These are phyloP conservation scores for Trematomus loennbergii DNA, from an alignment of 2,113 vertebrate genomes.

Conservation along the genomic window DNA sequence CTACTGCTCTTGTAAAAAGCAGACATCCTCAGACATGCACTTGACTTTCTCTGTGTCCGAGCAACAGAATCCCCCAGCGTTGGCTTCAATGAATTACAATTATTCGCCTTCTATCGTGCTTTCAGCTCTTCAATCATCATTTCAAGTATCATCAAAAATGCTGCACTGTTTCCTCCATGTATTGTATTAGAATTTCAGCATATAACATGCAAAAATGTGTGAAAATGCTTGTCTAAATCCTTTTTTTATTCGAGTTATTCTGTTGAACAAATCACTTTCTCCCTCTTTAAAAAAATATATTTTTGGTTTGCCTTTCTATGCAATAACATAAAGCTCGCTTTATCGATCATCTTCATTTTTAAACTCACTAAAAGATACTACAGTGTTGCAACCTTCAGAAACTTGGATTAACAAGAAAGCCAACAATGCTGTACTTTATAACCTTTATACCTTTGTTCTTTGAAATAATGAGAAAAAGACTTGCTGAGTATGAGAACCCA, in stretches of 20 bases:
- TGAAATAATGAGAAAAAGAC: background rate
- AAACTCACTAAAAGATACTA: background rate
- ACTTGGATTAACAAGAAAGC: background rate
- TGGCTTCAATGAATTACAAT: constrained; percentile 30
- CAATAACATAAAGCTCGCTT: background rate
- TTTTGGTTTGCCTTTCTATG: background rate
- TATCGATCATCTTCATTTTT: background rate
- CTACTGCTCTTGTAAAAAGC: background rate
- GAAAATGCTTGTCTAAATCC: background rate
- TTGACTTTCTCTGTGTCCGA: constrained; percentile 17
- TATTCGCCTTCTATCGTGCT: constrained; percentile 11
- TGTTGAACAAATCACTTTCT: background rate
- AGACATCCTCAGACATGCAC: constrained; percentile 20
- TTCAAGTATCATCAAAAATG: constrained; percentile 34
- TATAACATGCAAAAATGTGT: background rate
- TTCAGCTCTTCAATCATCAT: constrained; percentile 7
- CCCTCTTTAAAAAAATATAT: background rate
- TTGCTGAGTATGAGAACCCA: background rate
- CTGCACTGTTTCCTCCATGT: background rate
- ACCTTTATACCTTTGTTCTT: background rate
- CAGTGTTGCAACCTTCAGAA: background rate
- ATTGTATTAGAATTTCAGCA: background rate
- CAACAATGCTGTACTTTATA: background rate
- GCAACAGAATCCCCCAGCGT: constrained; percentile 18
- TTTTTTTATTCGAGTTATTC: background rate